phyloP scores from a whole-genome alignment of 1,140 invertebrate genomes.

The Achatina immaculata region DNA sequence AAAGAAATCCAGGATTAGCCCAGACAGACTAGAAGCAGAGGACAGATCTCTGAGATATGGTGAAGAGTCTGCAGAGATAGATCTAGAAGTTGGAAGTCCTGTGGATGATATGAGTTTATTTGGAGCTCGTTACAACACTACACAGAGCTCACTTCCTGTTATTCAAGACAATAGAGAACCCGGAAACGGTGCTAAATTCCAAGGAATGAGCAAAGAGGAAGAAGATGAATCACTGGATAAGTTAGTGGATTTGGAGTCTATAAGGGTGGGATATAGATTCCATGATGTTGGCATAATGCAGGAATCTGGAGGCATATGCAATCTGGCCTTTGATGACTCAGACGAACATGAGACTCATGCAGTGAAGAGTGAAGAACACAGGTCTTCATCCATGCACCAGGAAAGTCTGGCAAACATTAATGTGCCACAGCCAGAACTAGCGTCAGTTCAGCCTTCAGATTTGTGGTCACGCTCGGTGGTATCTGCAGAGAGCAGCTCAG shows the following conservation, averaged over 20 bases:
- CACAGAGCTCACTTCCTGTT: neutral
- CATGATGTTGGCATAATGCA: slow-evolving; percentile 37
- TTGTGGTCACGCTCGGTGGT: neutral
- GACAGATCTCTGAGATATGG: slow-evolving; percentile 18
- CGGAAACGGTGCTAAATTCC: neutral
- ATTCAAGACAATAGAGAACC: too few species aligned
- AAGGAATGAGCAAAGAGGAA: slow-evolving; percentile 21
- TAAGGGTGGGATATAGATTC: slow-evolving; percentile 33
- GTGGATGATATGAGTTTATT: slow-evolving; percentile 7
- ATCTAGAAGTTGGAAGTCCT: slow-evolving; percentile 20
- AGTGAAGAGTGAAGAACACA: neutral
- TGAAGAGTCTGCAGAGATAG: slow-evolving; percentile 22
- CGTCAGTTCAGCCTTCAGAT: neutral
- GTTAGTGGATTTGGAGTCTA: slow-evolving; percentile 23
- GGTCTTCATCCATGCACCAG: neutral
- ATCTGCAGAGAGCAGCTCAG: neutral
- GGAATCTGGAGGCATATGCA: slow-evolving; percentile 33
- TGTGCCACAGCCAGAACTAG: neutral
- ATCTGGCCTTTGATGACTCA: slow-evolving; percentile 33
- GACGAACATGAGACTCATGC: slow-evolving; percentile 6
- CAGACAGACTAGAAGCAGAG: slow-evolving; percentile 7
- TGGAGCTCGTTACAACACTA: neutral
- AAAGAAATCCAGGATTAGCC: slow-evolving; percentile 9
- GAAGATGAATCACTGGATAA: slow-evolving; percentile 26
- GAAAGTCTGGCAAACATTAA: neutral